Base-by-base conservation (phyloP, 2,113 vertebrate species). In the Hucho hucho region DNA sequence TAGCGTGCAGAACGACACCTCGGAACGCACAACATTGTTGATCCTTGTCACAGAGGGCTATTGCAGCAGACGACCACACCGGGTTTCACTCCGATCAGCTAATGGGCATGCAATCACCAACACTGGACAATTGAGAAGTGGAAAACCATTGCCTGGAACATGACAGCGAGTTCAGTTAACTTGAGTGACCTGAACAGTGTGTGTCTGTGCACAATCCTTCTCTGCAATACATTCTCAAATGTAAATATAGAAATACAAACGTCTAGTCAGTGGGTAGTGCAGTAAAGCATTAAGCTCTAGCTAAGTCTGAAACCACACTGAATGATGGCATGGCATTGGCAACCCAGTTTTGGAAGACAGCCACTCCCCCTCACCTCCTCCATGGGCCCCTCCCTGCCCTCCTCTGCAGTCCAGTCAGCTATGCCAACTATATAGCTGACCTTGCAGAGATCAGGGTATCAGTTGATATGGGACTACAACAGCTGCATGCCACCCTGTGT, bases 261-360 rank as follows among this genome's bases (percentile, higher is more conserved):
- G 2, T 43, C 37, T 43, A 9, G 1, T 32, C 5, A 6, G 37
- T 9, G 37, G 37, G 37, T 43, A 43, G 7, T 43, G 37, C 37
- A 43, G 37, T 13, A 53, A 53, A 53, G 3, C 16, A 53, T 16
- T 14, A 61, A 20, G 4, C 58, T 20, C 2, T 2, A n/a, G 16
- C 16, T 22, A n/a, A 61, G 18, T 61, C 6, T n/a, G 18, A 61
- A 56, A 61, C 58, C n/a, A 22, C 58, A 61, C 58, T 61, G 58
- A 59, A 22, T n/a, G 12, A 61, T 9, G 20, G 58, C 58, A 61
- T n/a, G 58, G 2, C 47, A 49, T 49, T 49, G 47, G 58, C 81
- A 84, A 79, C 75, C 76, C 56, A 84, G 22, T 75, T 63, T 4
- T 28, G 4, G n/a, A 22, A 9, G 25, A 28, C 26, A 53, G 43